phyloP scores from a whole-genome alignment of 2,113 vertebrate genomes.

The rabbit (Oryctolagus cuniculus) region DNA sequence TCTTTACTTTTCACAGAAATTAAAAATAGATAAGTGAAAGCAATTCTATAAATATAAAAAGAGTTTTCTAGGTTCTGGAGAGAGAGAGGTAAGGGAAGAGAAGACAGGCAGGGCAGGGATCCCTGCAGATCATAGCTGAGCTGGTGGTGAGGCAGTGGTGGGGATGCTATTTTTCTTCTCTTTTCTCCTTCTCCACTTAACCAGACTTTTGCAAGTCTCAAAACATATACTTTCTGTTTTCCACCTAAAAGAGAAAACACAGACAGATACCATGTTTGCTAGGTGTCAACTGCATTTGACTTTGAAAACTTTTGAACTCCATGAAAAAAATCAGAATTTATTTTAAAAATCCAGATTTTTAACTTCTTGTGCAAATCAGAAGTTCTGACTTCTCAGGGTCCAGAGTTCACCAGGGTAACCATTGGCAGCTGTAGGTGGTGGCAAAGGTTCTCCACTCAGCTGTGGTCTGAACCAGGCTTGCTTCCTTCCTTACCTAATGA shows the following conservation, averaged over 20 bases:
- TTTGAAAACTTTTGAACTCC: slow-evolving; percentile 31
- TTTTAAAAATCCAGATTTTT: slow-evolving; percentile 29
- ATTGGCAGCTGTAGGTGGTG: background rate
- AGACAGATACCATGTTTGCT: background rate
- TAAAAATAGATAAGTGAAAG: slow-evolving; percentile 69
- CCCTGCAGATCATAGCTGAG: background rate
- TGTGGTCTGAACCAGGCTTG: background rate
- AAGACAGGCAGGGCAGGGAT: background rate
- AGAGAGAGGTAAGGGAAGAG: slow-evolving; percentile 24
- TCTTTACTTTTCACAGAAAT: slow-evolving; percentile 47
- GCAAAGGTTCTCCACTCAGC: background rate
- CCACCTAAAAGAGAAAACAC: background rate
- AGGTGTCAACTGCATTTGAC: background rate
- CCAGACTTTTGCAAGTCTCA: background rate
- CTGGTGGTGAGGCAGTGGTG: background rate
- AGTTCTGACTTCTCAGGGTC: background rate
- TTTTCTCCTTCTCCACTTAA: background rate
- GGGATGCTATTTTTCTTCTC: background rate
- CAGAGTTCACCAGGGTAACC: background rate
- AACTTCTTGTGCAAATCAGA: background rate
- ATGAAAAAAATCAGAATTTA: background rate
- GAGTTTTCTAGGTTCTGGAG: slow-evolving; percentile 68
- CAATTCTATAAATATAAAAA: slow-evolving; percentile 65
- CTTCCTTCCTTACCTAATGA: background rate
- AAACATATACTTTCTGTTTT: background rate